Conservation (phyloP, 2,113 vertebrate species). For the Nematolebias whitei region DNA sequence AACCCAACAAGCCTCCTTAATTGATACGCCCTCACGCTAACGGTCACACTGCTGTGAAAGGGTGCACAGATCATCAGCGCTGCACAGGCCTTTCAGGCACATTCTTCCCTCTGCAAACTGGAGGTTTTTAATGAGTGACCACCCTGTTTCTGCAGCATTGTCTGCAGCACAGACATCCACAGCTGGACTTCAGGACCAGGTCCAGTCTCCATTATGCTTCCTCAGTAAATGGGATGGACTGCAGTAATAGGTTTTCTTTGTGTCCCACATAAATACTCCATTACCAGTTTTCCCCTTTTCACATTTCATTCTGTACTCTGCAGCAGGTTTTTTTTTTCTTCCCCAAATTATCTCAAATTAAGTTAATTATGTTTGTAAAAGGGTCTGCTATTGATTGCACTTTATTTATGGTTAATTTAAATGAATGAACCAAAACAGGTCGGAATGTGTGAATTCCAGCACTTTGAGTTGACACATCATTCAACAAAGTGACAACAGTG, state of each 20-base stretch:
- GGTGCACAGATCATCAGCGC: slow-evolving; percentile 36
- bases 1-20: slow-evolving; percentile 68
- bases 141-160: slow-evolving; percentile 56
- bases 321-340: slow-evolving; percentile 6
- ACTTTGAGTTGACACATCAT: neutral
- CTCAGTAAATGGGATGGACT: slow-evolving; percentile 53
- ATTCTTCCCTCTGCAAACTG: slow-evolving; percentile 69
- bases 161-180: slow-evolving; percentile 54
- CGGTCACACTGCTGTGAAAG: slow-evolving; percentile 49
- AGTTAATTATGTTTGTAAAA: slow-evolving; percentile 7
- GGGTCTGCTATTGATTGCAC: neutral
- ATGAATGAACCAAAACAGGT: slow-evolving; percentile 2
- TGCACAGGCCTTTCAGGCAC: slow-evolving; percentile 41
- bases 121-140: slow-evolving; percentile 73
- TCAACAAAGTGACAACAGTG: neutral
- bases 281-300: slow-evolving; percentile 23
- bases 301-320: slow-evolving; percentile 13
- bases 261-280: slow-evolving; percentile 3
- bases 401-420: neutral
- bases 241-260: slow-evolving; percentile 32
- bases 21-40: slow-evolving; percentile 66
- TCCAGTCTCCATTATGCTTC: slow-evolving; percentile 53
- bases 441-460: slow-evolving; percentile 1
- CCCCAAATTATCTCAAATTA: neutral
- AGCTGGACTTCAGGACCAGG: slow-evolving; percentile 54